phyloP scores from a whole-genome alignment of 2,888 invertebrate species.

The Epiblema foenella region DNA sequence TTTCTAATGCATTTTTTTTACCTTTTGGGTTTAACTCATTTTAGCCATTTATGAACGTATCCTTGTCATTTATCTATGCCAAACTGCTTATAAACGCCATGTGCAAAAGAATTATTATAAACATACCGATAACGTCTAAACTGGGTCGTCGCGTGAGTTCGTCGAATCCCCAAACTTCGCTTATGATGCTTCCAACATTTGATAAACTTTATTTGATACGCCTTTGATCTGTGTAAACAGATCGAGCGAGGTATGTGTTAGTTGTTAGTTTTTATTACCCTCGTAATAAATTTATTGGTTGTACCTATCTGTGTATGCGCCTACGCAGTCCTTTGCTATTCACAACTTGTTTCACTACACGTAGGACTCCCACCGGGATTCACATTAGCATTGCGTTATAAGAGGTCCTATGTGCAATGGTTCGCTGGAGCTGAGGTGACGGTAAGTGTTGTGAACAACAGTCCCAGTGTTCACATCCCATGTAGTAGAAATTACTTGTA shows the following conservation, averaged over 20 bases:
- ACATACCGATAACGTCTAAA: slow-evolving; percentile 51
- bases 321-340: slow-evolving; percentile 63
- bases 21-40: neutral
- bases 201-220: slow-evolving; percentile 74
- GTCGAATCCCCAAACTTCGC: slow-evolving; percentile 61
- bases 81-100: slow-evolving; percentile 37
- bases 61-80: neutral
- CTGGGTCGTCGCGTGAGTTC: slow-evolving; percentile 60
- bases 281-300: slow-evolving; percentile 79
- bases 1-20: neutral
- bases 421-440: neutral
- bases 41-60: neutral
- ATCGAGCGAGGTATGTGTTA: slow-evolving; percentile 81
- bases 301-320: slow-evolving; percentile 69
- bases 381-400: neutral
- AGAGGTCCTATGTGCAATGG: neutral
- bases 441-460: neutral
- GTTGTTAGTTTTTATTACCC: slow-evolving; percentile 77
- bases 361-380: neutral
- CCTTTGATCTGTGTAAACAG: slow-evolving; percentile 83
- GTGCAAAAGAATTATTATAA: slow-evolving; percentile 51
- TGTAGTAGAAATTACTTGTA: neutral
- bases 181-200: slow-evolving; percentile 66
- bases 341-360: neutral
- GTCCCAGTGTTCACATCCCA: neutral